Conservation (phyloP, 2,113 vertebrate species). For the Odocoileus hemionus region DNA sequence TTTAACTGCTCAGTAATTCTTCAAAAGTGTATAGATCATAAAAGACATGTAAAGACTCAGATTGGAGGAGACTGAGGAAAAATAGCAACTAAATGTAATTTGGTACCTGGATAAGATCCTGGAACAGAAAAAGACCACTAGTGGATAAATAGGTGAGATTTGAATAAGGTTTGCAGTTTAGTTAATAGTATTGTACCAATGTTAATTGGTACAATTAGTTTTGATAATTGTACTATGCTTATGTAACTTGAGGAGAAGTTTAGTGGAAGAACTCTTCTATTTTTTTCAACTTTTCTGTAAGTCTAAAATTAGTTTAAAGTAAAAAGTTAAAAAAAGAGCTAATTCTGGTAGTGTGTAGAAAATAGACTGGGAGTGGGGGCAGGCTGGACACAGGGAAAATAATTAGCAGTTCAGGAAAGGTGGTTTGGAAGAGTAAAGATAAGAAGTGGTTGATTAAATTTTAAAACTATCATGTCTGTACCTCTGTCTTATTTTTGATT, state of each 20-base stretch:
- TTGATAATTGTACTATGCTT: not conserved
- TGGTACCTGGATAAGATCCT: not conserved
- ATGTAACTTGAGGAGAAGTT: not conserved
- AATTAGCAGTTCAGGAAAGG: not conserved
- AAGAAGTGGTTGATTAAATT: not conserved
- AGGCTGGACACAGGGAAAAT: not conserved
- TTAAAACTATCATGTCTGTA: not conserved
- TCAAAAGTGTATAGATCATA: not conserved
- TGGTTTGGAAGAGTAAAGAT: not conserved
- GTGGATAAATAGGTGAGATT: not conserved
- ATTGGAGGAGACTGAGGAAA: not conserved
- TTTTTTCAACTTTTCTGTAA: not conserved
- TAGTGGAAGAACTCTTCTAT: not conserved
- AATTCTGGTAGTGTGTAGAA: not conserved
- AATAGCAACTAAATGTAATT: not conserved
- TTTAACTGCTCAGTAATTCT: not conserved
- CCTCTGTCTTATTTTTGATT: not conserved
- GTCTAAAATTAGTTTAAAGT: not conserved
- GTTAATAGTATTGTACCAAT: not conserved
- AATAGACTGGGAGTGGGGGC: not conserved
- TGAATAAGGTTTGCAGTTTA: not conserved
- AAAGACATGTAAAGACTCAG: not conserved
- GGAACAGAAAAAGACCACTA: not conserved
- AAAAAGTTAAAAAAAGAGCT: not conserved
- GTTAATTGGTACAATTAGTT: not conserved